A percentile compares a stretch with the other conserved stretches of the same genome.
Evolutionary conservation across 2,113 vertebrate genomes (phyloP).

Genomic region (Verasper variegatus): DNA sequence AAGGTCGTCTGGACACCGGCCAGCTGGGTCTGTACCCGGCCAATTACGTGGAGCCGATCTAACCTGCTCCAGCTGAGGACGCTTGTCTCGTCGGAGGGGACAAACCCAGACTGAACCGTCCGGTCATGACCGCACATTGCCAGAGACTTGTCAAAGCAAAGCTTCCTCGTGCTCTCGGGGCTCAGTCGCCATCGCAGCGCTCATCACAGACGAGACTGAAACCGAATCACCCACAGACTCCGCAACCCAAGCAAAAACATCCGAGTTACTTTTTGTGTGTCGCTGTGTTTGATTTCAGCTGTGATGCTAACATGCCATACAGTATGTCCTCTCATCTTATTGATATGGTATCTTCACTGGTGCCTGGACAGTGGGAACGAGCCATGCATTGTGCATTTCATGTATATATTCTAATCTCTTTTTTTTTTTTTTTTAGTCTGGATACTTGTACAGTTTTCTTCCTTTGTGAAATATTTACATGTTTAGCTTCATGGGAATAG

Average conservation of each 20-base stretch:
- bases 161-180: conserved; percentile 45
- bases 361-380: conserved; percentile 72
- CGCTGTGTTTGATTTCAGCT: conserved; percentile 64
- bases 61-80: conserved; percentile 59
- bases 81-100: conserved; percentile 24
- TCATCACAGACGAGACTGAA: conserved; percentile 44
- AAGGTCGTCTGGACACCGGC: conserved; percentile 94
- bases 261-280: conserved; percentile 52
- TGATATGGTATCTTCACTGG: conserved; percentile 60
- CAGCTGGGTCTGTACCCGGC: conserved; percentile 94
- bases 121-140: conserved; percentile 69
- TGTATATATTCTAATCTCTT: conserved; percentile 73
- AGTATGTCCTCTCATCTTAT: conserved; percentile 58
- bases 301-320: conserved; percentile 66
- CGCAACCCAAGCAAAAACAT: conserved; percentile 40
- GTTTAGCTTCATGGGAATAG: conserved; percentile 33
- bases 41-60: conserved; percentile 95
- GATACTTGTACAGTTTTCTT: conserved; percentile 73
- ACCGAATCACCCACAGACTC: conserved; percentile 35
- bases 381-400: conserved; percentile 74
- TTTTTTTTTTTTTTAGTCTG: conserved; percentile 50
- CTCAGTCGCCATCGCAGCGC: conserved; percentile 54
- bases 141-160: conserved; percentile 70
- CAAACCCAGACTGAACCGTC: conserved; percentile 65
- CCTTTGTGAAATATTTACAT: conserved; percentile 50